Evolutionary conservation across 2,113 vertebrate species (phyloP).

Genomic region (Dicrurus megarhynchus): DNA sequence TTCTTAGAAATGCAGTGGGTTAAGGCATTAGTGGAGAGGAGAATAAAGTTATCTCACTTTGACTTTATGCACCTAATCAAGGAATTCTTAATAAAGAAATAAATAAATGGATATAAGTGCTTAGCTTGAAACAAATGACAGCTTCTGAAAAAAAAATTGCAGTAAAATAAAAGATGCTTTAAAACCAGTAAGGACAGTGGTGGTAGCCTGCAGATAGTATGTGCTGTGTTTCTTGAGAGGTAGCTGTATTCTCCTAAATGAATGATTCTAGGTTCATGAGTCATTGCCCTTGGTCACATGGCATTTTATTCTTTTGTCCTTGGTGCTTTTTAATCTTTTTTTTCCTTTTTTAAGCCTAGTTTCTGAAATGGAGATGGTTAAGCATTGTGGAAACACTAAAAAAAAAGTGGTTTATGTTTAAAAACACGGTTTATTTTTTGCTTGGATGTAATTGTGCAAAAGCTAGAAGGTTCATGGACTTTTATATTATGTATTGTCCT

Average conservation of each 20-base stretch:
- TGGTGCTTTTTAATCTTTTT: background rate
- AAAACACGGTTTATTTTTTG: background rate
- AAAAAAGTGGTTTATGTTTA: background rate
- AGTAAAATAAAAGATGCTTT: background rate
- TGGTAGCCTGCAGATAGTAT: background rate
- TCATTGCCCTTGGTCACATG: background rate
- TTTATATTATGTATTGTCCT: background rate
- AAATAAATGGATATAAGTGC: background rate
- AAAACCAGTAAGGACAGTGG: background rate
- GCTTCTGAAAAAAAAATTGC: background rate
- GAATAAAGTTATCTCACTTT: background rate
- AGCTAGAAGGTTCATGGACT: background rate
- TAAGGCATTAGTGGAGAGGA: background rate
- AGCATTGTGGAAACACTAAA: background rate
- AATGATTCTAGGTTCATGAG: background rate
- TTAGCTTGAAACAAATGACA: background rate
- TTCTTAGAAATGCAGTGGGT: background rate
- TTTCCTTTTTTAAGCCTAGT: accelerated
- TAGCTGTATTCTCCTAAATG: background rate
- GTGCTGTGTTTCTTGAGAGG: background rate
- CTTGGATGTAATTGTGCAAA: background rate
- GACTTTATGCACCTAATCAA: background rate
- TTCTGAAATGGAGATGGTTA: background rate
- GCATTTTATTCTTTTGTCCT: background rate
- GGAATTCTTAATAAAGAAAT: background rate